These are phyloP conservation scores for Parauchenoglanis ngamensis DNA, from an alignment of 2,797 vertebrate genomes.

Conservation along the genomic window DNA sequence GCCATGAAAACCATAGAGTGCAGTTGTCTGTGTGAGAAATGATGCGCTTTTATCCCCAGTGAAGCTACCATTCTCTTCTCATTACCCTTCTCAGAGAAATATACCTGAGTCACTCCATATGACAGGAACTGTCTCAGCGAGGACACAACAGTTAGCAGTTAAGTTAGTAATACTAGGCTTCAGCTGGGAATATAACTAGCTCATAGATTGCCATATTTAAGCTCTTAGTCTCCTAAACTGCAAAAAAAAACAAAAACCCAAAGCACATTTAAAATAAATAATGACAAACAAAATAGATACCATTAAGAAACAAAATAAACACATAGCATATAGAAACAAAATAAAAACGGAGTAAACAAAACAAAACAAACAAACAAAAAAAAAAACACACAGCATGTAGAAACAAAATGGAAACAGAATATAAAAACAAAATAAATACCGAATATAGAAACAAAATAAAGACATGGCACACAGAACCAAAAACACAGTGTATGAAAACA, in stretches of 20 bases:
- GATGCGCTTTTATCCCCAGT: background rate
- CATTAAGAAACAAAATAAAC: no score
- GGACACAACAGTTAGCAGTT: background rate
- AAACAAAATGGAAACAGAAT: no score
- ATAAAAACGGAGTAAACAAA: no score
- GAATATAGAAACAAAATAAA: no score
- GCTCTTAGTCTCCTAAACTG: background rate
- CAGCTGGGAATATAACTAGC: background rate
- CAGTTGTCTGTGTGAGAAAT: background rate
- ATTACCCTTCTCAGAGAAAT: background rate
- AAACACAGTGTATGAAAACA: no score
- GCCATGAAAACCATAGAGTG: background rate
- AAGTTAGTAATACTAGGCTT: background rate
- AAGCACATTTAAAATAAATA: no score
- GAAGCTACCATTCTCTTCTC: background rate
- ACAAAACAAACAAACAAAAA: background rate
- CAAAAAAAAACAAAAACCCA: background rate
- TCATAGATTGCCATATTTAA: background rate
- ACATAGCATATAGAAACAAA: no score
- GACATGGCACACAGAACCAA: no score
- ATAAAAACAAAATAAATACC: no score
- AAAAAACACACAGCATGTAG: no score
- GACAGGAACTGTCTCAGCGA: background rate
- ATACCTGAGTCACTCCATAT: background rate
- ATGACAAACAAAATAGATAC: no score